These are phyloP conservation scores for Acanthosepion esculentum DNA, from an alignment of 2,888 invertebrate genomes.

Conservation along the genomic window DNA sequence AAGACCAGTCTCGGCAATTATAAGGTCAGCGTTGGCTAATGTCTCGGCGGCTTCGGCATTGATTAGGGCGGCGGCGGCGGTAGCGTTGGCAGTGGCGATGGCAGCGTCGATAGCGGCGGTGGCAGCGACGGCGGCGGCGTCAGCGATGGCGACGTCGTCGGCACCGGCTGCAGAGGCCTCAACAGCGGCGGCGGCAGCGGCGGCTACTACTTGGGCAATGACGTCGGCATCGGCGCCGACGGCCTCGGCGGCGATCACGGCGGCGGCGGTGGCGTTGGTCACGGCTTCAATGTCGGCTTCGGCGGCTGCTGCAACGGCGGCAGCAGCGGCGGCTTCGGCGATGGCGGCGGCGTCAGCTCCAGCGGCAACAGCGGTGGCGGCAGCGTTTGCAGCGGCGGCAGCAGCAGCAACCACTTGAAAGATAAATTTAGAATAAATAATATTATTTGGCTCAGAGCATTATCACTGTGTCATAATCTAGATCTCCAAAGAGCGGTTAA, in stretches of 20 bases:
- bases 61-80: background rate
- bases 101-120: slow-evolving; percentile 34
- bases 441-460: no score
- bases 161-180: background rate
- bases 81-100: slow-evolving; percentile 24
- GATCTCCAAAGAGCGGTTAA: no score
- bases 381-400: background rate
- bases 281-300: background rate
- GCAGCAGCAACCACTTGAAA: background rate
- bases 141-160: slow-evolving; percentile 1
- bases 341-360: background rate
- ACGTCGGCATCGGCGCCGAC: background rate
- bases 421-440: background rate
- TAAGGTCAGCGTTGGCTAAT: slow-evolving; percentile 25
- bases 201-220: background rate
- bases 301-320: background rate
- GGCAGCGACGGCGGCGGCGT: background rate
- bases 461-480: no score
- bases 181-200: background rate
- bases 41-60: background rate
- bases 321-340: background rate
- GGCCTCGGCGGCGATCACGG: slow-evolving; percentile 15
- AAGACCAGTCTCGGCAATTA: slow-evolving; percentile 11
- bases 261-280: background rate
- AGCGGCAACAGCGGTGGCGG: background rate